These are phyloP conservation scores for Acronicta leporina DNA, from an alignment of 2,888 invertebrate genomes.

Conservation along the genomic window DNA sequence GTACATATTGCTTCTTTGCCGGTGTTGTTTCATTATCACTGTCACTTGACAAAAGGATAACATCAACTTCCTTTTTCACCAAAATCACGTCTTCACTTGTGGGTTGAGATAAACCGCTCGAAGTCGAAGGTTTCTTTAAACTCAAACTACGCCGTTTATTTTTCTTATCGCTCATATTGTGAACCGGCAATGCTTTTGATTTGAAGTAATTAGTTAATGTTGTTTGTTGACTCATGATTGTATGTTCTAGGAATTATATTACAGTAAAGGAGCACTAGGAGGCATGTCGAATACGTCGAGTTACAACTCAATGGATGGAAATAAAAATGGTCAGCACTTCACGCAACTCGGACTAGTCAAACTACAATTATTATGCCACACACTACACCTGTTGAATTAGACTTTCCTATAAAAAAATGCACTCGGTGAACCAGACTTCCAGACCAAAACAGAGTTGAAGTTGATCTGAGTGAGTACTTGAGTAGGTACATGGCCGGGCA, in stretches of 20 bases:
- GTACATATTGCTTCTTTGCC: constrained; percentile 11
- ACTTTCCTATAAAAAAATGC: no score
- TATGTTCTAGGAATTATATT: not conserved
- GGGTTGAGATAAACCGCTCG: constrained; percentile 53
- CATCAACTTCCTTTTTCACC: constrained; percentile 32
- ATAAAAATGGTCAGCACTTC: no score
- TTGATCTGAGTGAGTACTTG: no score
- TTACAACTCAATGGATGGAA: no score
- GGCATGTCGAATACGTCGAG: no score
- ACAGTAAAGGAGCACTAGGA: no score
- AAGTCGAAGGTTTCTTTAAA: constrained; percentile 53
- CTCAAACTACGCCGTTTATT: constrained; percentile 64
- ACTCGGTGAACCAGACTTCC: no score
- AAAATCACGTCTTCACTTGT: constrained; percentile 16
- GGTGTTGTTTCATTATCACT: constrained; percentile 60
- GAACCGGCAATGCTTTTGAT: constrained; percentile 31
- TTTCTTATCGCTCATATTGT: constrained; percentile 37
- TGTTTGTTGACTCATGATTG: constrained; percentile 38
- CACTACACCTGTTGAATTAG: no score
- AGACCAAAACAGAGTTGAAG: no score
- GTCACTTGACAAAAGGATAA: constrained; percentile 69
- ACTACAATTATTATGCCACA: no score
- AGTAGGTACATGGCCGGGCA: no score
- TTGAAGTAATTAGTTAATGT: constrained; percentile 55
- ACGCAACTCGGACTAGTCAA: no score